These are phyloP conservation scores for Xyliphius kryptos DNA, from an alignment of 2,113 vertebrate genomes.

Conservation along the genomic window DNA sequence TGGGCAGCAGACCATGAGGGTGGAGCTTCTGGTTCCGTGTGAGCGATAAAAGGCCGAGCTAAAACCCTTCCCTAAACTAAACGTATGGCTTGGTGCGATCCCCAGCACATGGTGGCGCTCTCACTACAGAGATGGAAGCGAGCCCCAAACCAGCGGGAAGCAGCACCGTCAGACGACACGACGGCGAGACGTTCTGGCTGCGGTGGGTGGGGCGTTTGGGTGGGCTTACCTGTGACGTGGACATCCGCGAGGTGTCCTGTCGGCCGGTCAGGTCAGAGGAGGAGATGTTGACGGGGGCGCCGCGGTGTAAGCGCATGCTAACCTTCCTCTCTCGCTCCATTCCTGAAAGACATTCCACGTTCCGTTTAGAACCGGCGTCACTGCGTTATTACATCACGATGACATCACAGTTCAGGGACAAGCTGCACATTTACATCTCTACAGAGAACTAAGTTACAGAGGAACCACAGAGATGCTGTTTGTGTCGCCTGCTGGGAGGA, in stretches of 20 bases:
- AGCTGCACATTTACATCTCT: too few relatives aligned
- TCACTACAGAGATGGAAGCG: neutral
- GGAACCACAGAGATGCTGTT: too few relatives aligned
- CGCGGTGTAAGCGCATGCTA: conserved; percentile 93
- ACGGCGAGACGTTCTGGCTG: neutral
- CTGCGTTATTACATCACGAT: too few relatives aligned
- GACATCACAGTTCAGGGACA: too few relatives aligned
- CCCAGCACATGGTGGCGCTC: too few relatives aligned
- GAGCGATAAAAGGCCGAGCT: too few relatives aligned
- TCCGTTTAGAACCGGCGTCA: neutral
- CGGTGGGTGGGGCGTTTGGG: too few relatives aligned
- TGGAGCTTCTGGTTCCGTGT: too few relatives aligned
- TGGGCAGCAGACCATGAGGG: too few relatives aligned
- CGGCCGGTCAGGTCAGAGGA: conserved; percentile 93
- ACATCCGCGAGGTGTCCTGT: conserved; percentile 93
- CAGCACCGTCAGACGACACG: conserved; percentile 10
- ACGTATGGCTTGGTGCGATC: too few relatives aligned
- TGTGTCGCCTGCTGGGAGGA: neutral
- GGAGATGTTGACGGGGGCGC: conserved; percentile 90
- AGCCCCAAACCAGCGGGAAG: conserved; percentile 7
- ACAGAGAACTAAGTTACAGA: too few relatives aligned
- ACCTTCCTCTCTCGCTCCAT: conserved; percentile 94
- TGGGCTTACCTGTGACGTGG: conserved; percentile 83
- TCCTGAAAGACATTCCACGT: conserved; percentile 54
- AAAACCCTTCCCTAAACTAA: too few relatives aligned